phyloP scores from a whole-genome alignment of 2,888 invertebrate genomes.

The Cantharis flavilabris region DNA sequence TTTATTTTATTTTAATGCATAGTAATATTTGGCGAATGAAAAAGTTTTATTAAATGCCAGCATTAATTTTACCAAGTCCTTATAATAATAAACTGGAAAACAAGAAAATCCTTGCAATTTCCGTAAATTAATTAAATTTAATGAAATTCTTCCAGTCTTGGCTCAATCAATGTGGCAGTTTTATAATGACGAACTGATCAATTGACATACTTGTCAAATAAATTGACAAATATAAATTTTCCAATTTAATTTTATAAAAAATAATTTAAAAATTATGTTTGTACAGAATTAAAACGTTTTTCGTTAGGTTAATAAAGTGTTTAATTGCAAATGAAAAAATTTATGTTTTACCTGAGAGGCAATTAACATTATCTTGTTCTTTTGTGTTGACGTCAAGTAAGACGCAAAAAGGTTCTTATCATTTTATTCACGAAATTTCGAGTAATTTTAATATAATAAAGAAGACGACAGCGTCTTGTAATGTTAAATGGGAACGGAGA shows the following conservation, averaged over 20 bases:
- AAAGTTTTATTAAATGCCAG: too few relatives aligned
- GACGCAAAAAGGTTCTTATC: slow-evolving; percentile 21
- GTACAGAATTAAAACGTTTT: neutral
- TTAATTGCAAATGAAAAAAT: slow-evolving; percentile 11
- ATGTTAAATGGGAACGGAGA: slow-evolving; percentile 17
- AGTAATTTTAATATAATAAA: slow-evolving; percentile 26
- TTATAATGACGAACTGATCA: neutral
- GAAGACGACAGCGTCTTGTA: slow-evolving; percentile 14
- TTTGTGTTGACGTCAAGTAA: slow-evolving; percentile 22
- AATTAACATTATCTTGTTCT: slow-evolving; percentile 25
- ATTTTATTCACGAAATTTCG: slow-evolving; percentile 16
- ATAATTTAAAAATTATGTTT: neutral
- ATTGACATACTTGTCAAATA: neutral
- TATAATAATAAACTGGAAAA: neutral
- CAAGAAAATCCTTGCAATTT: neutral
- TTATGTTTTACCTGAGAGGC: slow-evolving; percentile 21
- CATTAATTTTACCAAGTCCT: too few relatives aligned
- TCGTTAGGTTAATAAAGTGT: neutral
- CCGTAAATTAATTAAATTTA: neutral
- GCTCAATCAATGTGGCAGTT: neutral
- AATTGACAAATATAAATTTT: too few relatives aligned
- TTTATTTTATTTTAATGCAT: too few relatives aligned
- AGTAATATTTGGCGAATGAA: too few relatives aligned
- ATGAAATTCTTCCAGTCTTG: neutral
- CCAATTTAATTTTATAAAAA: too few relatives aligned